Conservation (phyloP, 1,140 invertebrate species). For the Drosophila pseudoananassae region DNA sequence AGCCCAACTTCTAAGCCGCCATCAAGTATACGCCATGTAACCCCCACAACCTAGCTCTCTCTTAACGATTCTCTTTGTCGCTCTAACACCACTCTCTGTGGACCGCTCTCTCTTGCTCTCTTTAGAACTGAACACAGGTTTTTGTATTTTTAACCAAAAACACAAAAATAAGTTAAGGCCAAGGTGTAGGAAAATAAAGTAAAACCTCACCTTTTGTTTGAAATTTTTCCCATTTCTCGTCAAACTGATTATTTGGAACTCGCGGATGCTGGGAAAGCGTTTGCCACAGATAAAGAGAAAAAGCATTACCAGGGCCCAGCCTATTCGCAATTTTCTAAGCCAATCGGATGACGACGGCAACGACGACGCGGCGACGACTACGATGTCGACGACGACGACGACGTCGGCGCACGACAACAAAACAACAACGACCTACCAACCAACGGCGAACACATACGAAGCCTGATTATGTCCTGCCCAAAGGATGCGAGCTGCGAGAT, state of each 20-base stretch:
- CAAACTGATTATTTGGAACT: slow-evolving; percentile 56
- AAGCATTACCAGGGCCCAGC: slow-evolving; percentile 61
- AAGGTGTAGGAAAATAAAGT: not conserved
- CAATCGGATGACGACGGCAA: slow-evolving; percentile 70
- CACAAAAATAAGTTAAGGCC: slow-evolving; percentile 13
- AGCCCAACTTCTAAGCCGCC: not conserved
- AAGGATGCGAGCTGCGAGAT: slow-evolving; percentile 9
- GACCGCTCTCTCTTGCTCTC: not conserved
- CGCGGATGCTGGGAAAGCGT: slow-evolving; percentile 8
- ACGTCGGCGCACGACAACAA: slow-evolving; percentile 80
- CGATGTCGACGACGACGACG: slow-evolving; percentile 66
- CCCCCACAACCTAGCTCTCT: slow-evolving; percentile 2
- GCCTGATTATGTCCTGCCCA: slow-evolving; percentile 68
- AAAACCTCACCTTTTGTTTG: not conserved
- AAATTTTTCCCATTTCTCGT: not conserved
- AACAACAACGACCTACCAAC: slow-evolving; percentile 67
- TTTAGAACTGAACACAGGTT: not conserved
- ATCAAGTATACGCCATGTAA: slow-evolving; percentile 34
- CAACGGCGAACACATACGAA: slow-evolving; percentile 50
- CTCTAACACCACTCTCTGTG: not conserved
- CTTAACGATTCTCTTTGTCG: slow-evolving; percentile 15
- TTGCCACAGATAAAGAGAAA: slow-evolving; percentile 23
- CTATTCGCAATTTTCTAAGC: slow-evolving; percentile 82
- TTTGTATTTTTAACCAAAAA: not conserved
- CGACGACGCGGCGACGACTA: slow-evolving; percentile 54